Evolutionary conservation across 2,888 invertebrate species (phyloP), one percentile per base, ranked within the genome.

Genomic region (Cenopis cana): DNA sequence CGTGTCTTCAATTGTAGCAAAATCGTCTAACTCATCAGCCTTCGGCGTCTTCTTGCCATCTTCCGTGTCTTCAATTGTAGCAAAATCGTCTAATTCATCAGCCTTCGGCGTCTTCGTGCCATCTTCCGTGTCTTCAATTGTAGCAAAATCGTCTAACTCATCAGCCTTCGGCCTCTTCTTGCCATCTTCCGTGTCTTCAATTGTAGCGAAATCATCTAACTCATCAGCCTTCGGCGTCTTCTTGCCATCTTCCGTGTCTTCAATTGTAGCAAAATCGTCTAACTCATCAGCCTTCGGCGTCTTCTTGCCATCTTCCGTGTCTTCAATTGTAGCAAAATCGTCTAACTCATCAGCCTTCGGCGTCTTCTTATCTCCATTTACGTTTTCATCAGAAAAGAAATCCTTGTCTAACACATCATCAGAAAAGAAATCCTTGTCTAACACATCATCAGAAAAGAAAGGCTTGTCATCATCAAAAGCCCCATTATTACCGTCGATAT

Each of bases 111-210:
- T 33, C 33, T 33, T 33, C 33, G 2, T 33, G 2, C 6, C 33
- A 33, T 50, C 33, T 33, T 50, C 17, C n/a, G 8, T 49, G 52
- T 57, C 20, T 2, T 56, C 56, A 29, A 50, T 64, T 14, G 64
- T 24, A 17, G 38, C 50, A 1, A 50, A 20, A 3, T 41, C 24
- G 1, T n/a, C n/a, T n/a, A n/a, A n/a, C n/a, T n/a, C n/a, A n/a
- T n/a, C n/a, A n/a, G n/a, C n/a, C n/a, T 33, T 33, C 8, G 6
- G 8, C 6, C 5, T 33, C 33, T 33, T 33, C 33, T 33, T 33
- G 2, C 6, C 33, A 33, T 50, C 33, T 33, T 50, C 17, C n/a
- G 8, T 49, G 52, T 57, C 20, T 2, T 56, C 56, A 29, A 50
- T 64, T 14, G 64, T 24, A 17, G 38, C 50, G 0, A 50, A 20